A percentile compares a stretch with the other conserved stretches of the same genome.
Evolutionary conservation across 35 echinoderm and acorn worm species (phyloP).

Genomic region (Acanthaster planci): DNA sequence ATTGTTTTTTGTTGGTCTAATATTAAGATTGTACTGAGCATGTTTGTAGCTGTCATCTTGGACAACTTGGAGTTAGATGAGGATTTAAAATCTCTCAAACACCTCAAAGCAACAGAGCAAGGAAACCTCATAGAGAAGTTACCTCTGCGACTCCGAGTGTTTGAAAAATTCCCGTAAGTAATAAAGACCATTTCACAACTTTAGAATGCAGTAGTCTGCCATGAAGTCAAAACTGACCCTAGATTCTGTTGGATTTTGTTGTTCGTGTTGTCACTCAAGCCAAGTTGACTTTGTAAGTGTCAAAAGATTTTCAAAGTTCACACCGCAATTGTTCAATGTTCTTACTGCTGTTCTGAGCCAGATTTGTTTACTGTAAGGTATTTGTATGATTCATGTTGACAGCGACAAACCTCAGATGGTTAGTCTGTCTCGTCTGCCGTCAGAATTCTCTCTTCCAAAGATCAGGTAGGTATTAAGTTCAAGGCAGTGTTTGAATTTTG

Average conservation of each 20-base stretch:
- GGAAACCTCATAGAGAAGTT: constrained; percentile 57
- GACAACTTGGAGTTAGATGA: constrained; percentile 97
- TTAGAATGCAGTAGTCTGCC: too few relatives aligned
- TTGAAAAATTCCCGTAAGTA: constrained; percentile 98
- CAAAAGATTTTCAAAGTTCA: too few relatives aligned
- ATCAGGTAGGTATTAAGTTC: constrained; percentile 72
- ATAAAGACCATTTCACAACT: neutral
- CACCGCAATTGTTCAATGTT: too few relatives aligned
- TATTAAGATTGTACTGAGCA: constrained; percentile 88
- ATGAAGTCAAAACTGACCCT: too few relatives aligned
- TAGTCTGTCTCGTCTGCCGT: constrained; percentile 66
- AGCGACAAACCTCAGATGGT: constrained; percentile 97
- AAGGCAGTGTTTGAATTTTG: too few relatives aligned
- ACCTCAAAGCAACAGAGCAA: constrained; percentile 80
- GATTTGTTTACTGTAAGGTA: neutral
- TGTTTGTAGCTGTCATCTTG: constrained; percentile 99
- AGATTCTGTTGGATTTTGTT: too few relatives aligned
- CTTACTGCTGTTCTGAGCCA: too few relatives aligned
- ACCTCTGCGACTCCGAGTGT: constrained; percentile 76
- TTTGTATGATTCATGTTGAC: neutral
- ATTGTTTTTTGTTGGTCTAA: neutral
- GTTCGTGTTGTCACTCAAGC: too few relatives aligned
- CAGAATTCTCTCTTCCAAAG: constrained; percentile 90
- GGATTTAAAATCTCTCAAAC: constrained; percentile 84
- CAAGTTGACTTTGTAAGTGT: too few relatives aligned